These are phyloP conservation scores for Oligia latruncula DNA, from an alignment of 2,888 invertebrate species.

Conservation along the genomic window DNA sequence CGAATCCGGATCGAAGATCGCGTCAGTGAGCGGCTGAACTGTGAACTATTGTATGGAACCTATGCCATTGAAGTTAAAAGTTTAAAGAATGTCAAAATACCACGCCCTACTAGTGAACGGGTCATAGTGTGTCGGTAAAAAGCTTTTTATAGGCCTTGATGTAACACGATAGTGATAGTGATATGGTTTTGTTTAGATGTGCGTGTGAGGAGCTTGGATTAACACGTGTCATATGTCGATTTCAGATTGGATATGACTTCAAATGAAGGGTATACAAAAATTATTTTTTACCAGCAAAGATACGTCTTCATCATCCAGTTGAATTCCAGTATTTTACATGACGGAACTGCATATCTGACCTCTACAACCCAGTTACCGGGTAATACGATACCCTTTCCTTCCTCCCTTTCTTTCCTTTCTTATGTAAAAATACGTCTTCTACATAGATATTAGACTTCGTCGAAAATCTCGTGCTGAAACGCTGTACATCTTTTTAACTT, in stretches of 20 bases:
- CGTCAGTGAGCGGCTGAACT: constrained; percentile 84
- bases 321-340: not conserved
- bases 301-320: not conserved
- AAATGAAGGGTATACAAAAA: not conserved
- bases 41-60: constrained; percentile 84
- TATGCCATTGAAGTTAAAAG: constrained; percentile 65
- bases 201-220: constrained; percentile 5
- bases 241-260: not conserved
- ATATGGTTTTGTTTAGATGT: constrained; percentile 23
- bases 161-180: constrained; percentile 37
- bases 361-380: not conserved
- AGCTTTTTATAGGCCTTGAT: constrained; percentile 65
- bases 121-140: constrained; percentile 69
- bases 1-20: constrained; percentile 85
- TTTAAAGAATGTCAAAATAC: constrained; percentile 84
- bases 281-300: not conserved
- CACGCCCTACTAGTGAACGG: constrained; percentile 78
- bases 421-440: no score
- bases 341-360: not conserved
- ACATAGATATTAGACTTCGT: not conserved
- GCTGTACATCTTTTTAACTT: not conserved
- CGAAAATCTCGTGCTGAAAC: not conserved
- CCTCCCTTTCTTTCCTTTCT: no score
- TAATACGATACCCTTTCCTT: not conserved
- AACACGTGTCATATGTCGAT: constrained; percentile 14